phyloP scores from a whole-genome alignment of 2,797 vertebrate genomes.

The Paratrypauchen microcephalus region DNA sequence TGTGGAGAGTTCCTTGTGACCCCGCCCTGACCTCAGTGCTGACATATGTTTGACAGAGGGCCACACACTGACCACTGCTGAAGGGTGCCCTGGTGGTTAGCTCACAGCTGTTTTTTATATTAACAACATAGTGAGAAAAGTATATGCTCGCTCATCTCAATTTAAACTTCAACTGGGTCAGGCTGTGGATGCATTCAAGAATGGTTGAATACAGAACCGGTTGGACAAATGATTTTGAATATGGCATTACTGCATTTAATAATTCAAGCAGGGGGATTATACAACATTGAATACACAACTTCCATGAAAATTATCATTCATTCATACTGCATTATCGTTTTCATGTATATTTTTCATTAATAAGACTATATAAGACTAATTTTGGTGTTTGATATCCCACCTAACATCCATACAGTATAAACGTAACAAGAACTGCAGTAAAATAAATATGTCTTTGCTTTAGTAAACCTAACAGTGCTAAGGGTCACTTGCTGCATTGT shows the following conservation, averaged over 20 bases:
- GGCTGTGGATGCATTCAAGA: not conserved
- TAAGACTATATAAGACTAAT: not conserved
- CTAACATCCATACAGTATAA: not conserved
- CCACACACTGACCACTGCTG: conserved; percentile 50
- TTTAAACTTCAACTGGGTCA: conserved; percentile 2
- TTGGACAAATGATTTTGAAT: not conserved
- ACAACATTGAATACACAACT: no score
- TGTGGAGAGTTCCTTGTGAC: conserved; percentile 62
- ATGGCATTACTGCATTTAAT: not conserved
- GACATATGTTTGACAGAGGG: conserved; percentile 62
- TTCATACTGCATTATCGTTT: no score
- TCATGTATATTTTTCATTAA: not conserved
- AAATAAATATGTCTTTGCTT: not conserved
- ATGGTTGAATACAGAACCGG: not conserved
- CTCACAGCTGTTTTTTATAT: conserved; percentile 25
- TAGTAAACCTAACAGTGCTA: not conserved
- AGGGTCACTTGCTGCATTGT: not conserved
- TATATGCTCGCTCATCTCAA: conserved; percentile 14
- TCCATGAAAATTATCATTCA: no score
- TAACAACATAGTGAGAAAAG: conserved; percentile 11
- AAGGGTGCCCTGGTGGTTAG: conserved; percentile 40
- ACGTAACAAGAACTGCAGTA: not conserved
- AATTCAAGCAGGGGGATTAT: not conserved
- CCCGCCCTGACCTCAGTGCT: conserved; percentile 59
- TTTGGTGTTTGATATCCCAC: not conserved